phyloP scores from a whole-genome alignment of 2,797 vertebrate species.

The Balearica regulorum region DNA sequence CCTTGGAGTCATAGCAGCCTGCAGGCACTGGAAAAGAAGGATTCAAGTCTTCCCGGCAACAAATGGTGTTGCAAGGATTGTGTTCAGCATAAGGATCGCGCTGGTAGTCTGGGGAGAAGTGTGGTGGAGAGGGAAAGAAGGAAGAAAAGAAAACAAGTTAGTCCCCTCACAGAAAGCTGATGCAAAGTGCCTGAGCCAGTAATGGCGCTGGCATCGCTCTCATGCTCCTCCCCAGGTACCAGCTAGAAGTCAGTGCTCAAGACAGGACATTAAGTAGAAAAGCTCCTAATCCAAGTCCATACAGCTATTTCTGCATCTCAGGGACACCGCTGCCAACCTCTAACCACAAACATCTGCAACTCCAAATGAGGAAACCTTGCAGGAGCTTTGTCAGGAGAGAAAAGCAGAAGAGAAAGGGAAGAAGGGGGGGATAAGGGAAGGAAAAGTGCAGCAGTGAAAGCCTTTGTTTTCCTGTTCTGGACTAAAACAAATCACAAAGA shows the following conservation, averaged over 20 bases:
- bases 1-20: slow-evolving; percentile 92
- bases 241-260: neutral
- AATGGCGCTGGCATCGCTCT: neutral
- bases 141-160: neutral
- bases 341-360: neutral
- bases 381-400: neutral
- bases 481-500: neutral
- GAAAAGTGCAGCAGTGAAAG: neutral
- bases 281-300: neutral
- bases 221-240: neutral
- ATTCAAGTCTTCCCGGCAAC: slow-evolving; percentile 86
- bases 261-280: neutral
- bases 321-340: neutral
- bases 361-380: neutral
- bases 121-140: neutral
- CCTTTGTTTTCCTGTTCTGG: neutral
- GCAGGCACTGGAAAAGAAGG: slow-evolving; percentile 74
- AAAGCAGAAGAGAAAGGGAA: neutral
- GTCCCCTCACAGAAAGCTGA: neutral
- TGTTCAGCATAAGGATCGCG: slow-evolving; percentile 82
- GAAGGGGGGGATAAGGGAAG: neutral
- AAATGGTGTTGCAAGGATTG: slow-evolving; percentile 89
- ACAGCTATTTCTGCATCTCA: neutral
- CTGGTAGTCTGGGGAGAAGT: slow-evolving; percentile 78
- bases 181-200: neutral